Evolutionary conservation across 2,888 invertebrate species (phyloP), one percentile per base, ranked within the genome.

Genomic region (Drosophila peninsularis): DNA sequence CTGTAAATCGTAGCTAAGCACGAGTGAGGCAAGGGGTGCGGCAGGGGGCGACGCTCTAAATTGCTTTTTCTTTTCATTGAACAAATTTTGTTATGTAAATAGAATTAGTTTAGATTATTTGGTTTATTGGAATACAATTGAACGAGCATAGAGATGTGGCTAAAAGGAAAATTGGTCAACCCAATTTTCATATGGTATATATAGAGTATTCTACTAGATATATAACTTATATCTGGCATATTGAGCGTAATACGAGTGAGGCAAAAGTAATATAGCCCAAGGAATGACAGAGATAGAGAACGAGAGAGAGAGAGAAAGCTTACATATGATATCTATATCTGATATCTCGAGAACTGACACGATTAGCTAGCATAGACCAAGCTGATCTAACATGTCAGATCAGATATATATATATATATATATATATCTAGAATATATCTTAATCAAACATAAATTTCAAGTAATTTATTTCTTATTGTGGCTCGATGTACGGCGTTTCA

Each of bases 1-100:
- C 55, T 58, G 68, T 66, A 49, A 75, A 58, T 49, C 54, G 36
- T 19, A 24, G 54, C 5, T 30, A n/a, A 0, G 6, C 19, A 11
- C 27, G 24, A 30, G 4, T 24, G 24, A 6, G 27, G 5, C 27
- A 1, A 6, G 27, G 27, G 27, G 5, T 3, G 17, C 34, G 32
- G 34, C 0, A 17, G 27, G 17, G 39, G 37, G 27, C 0, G 21
- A 10, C 10, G 10, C 0, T 19, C 27, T 14, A 55, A 74, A 65
- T 75, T 70, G 45, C 10, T 24, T 21, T 14, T 17, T 45, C 56
- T 62, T 57, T 37, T 24, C 37, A 65, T 65, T 65, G 57, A 47
- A 41, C 24, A 49, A 24, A 63, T 63, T 49, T 62, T 50, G 30
- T 62, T 58, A 41, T 71, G 55, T 61, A 67, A 61, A 75, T 62